Conservation (phyloP, 1,140 invertebrate genomes). For the Radopholus similis region DNA sequence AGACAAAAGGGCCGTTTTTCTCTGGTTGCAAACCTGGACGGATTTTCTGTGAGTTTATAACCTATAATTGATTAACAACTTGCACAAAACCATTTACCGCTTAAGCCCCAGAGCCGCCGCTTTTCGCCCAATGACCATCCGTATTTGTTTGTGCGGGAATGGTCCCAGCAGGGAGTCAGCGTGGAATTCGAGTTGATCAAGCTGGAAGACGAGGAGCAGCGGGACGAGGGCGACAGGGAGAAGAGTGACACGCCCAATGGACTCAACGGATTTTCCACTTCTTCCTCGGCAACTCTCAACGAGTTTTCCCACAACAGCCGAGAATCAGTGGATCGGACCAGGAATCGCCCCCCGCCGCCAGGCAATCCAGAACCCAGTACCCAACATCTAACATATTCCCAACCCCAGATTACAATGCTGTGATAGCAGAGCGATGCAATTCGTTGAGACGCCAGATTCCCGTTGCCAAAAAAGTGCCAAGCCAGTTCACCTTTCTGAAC, state of each 20-base stretch:
- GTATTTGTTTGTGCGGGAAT: constrained; percentile 14
- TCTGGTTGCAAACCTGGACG: constrained; percentile 21
- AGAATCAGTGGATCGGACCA: background rate
- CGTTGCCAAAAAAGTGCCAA: background rate
- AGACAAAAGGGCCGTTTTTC: constrained; percentile 40
- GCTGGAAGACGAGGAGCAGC: background rate
- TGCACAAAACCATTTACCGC: background rate
- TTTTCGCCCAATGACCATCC: constrained; percentile 10
- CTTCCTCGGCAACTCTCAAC: background rate
- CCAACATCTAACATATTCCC: constrained; percentile 1
- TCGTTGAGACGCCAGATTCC: constrained; percentile 17
- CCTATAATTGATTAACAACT: constrained; percentile 1
- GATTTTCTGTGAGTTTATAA: constrained; percentile 14
- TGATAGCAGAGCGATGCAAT: constrained; percentile 33
- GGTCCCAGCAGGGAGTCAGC: constrained; percentile 9
- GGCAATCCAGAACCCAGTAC: background rate
- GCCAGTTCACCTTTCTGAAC: constrained; percentile 4
- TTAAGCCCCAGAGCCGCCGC: background rate
- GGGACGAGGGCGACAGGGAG: background rate
- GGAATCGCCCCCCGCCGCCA: background rate
- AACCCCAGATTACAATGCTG: constrained; percentile 23
- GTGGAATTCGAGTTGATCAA: constrained; percentile 24
- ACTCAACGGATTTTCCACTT: background rate
- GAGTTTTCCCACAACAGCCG: background rate
- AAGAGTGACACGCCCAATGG: too few relatives aligned